These are phyloP conservation scores for Ivindomyrus marchei DNA, from an alignment of 2,113 vertebrate genomes.

Conservation along the genomic window DNA sequence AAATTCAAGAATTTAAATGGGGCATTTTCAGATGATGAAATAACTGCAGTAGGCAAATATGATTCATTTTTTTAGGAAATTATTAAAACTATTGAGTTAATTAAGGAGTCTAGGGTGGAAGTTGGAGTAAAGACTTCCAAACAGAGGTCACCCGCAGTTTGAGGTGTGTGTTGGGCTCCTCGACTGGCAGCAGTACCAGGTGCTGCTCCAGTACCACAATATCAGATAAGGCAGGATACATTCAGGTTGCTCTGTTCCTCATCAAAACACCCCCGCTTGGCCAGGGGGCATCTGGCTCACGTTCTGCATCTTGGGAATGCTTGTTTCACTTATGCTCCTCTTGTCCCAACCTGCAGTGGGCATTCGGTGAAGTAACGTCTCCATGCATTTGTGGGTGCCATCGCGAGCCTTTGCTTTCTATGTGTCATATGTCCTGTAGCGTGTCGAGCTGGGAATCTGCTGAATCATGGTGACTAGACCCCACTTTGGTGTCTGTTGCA, in stretches of 20 bases:
- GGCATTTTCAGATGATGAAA: slow-evolving; percentile 11
- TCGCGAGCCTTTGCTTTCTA: no score
- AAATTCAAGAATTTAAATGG: slow-evolving; percentile 8
- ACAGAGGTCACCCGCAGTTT: background rate
- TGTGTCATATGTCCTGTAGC: background rate
- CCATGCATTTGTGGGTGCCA: background rate
- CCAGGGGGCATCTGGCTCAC: background rate
- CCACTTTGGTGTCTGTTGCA: slow-evolving; percentile 51
- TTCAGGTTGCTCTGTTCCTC: slow-evolving; percentile 9
- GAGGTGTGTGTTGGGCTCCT: background rate
- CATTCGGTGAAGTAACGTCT: background rate
- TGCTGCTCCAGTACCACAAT: background rate
- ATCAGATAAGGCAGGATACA: slow-evolving; percentile 1
- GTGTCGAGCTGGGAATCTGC: slow-evolving; percentile 48
- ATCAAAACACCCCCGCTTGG: background rate
- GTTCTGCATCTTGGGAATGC: background rate
- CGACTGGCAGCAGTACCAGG: background rate
- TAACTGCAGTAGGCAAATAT: slow-evolving; percentile 8
- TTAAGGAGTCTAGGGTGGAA: background rate
- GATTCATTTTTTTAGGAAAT: slow-evolving; percentile 8
- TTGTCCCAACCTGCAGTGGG: background rate
- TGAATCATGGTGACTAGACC: slow-evolving; percentile 59
- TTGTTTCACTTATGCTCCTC: background rate
- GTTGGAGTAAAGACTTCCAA: background rate
- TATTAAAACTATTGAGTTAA: background rate